phyloP scores from a whole-genome alignment of 2,888 invertebrate species.

The Chymomyza amoena region DNA sequence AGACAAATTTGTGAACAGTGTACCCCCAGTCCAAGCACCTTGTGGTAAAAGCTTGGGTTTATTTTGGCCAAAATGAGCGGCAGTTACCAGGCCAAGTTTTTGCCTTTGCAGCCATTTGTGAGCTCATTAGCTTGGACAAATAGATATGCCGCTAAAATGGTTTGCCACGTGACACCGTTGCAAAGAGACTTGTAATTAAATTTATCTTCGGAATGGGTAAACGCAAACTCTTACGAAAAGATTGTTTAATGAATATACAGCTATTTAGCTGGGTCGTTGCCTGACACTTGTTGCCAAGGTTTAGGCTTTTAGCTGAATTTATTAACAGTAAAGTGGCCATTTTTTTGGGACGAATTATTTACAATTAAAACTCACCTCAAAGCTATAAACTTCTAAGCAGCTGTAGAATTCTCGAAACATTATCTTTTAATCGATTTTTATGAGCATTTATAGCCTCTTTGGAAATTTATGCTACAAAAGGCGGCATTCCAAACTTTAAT shows the following conservation, averaged over 20 bases:
- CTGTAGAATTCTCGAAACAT: no score
- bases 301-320: no score
- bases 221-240: background rate
- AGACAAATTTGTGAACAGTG: slow-evolving; percentile 56
- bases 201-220: background rate
- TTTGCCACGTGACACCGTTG: slow-evolving; percentile 47
- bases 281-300: background rate
- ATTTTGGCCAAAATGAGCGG: slow-evolving; percentile 36
- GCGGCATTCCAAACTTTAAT: background rate
- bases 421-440: background rate
- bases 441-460: background rate
- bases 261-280: background rate
- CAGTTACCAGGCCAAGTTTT: background rate
- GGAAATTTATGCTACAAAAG: background rate
- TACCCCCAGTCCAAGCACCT: background rate
- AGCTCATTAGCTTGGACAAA: slow-evolving; percentile 65
- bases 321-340: no score
- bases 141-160: slow-evolving; percentile 20
- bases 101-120: slow-evolving; percentile 16
- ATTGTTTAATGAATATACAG: slow-evolving; percentile 15
- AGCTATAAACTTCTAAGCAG: no score
- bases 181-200: background rate
- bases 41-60: slow-evolving; percentile 23
- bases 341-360: background rate
- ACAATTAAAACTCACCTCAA: no score